phyloP scores from a whole-genome alignment of 2,797 vertebrate genomes.

The Cacajao melanocephalus region DNA sequence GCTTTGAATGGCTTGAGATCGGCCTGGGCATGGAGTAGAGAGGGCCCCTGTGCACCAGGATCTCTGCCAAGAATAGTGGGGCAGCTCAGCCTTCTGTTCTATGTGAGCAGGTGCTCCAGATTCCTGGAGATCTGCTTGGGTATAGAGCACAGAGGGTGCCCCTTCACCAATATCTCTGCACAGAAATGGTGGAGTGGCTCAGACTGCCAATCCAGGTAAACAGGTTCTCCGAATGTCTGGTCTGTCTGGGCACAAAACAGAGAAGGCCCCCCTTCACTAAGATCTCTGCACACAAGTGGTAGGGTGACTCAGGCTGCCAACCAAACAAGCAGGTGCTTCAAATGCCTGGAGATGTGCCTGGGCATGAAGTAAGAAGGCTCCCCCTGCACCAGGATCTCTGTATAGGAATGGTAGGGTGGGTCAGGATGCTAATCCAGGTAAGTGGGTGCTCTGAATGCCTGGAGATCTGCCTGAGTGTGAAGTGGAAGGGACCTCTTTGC shows the following conservation, averaged over 20 bases:
- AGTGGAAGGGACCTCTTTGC: neutral
- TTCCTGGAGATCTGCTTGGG: neutral
- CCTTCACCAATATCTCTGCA: neutral
- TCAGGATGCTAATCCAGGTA: neutral
- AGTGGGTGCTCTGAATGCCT: neutral
- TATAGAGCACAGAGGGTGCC: neutral
- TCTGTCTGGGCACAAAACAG: neutral
- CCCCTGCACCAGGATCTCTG: neutral
- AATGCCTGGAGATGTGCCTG: neutral
- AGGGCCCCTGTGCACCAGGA: too few species aligned
- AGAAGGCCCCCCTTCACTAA: neutral
- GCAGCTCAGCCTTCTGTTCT: neutral
- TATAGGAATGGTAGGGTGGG: neutral
- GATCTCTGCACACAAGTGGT: neutral
- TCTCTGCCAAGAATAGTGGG: neutral
- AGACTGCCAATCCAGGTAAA: neutral
- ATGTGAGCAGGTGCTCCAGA: neutral
- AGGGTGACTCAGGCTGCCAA: neutral
- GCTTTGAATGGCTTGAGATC: too few species aligned
- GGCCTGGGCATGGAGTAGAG: too few species aligned
- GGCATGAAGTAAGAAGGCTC: neutral
- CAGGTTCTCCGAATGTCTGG: neutral
- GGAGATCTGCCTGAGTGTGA: neutral
- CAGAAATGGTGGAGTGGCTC: neutral
- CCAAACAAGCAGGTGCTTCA: neutral